These are phyloP conservation scores for Pollenia griseotomentosa DNA, from an alignment of 2,888 invertebrate species.

Conservation along the genomic window DNA sequence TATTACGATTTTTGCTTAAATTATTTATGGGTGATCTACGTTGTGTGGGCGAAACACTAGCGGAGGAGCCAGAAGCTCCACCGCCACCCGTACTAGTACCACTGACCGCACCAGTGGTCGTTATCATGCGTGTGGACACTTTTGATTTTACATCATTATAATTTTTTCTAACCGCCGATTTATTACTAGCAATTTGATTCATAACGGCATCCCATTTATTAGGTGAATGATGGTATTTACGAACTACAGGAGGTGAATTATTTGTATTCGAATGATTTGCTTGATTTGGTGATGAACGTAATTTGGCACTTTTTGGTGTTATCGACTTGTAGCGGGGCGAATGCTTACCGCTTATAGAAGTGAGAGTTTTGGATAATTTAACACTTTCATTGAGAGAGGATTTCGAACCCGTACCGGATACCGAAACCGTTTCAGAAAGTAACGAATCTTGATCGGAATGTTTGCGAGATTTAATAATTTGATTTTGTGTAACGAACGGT, in stretches of 20 bases:
- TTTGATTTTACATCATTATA: constrained; percentile 95
- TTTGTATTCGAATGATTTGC: constrained; percentile 33
- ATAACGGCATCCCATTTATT: constrained; percentile 92
- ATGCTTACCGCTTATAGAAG: constrained; percentile 85
- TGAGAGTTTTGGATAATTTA: constrained; percentile 37
- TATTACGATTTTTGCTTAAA: constrained; percentile 72
- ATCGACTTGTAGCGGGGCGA: constrained; percentile 74
- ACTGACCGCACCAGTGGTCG: constrained; percentile 63
- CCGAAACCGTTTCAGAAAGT: constrained; percentile 57
- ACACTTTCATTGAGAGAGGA: constrained; percentile 60
- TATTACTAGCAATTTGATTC: constrained; percentile 91
- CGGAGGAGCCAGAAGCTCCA: constrained; percentile 80
- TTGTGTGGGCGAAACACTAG: constrained; percentile 70
- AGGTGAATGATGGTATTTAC: constrained; percentile 79
- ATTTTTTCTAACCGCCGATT: constrained; percentile 86
- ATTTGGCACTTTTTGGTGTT: constrained; percentile 71
- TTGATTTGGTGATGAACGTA: constrained; percentile 53
- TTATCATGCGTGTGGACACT: constrained; percentile 85
- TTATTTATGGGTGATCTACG: constrained; percentile 72
- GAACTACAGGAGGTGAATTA: constrained; percentile 71
- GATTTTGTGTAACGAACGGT: constrained; percentile 55
- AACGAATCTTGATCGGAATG: constrained; percentile 56
- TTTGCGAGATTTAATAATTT: constrained; percentile 43
- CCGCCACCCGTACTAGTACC: constrained; percentile 51
- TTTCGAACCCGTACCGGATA: constrained; percentile 63